Evolutionary conservation across 2,113 vertebrate genomes (phyloP).

Genomic region (Paramisgurnus dabryanus): DNA sequence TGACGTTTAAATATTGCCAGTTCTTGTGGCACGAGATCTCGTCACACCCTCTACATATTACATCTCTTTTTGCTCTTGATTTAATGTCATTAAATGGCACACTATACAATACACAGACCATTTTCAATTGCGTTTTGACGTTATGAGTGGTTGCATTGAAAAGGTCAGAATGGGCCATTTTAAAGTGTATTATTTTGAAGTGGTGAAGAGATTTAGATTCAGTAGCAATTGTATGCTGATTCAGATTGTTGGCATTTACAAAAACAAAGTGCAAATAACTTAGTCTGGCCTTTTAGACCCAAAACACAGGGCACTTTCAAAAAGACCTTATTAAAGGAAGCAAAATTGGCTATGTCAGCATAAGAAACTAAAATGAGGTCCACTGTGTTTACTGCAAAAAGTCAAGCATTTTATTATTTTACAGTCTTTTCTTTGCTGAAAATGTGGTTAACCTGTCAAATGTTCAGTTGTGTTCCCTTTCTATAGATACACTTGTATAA

Average conservation of each 20-base stretch:
- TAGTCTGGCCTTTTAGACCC: background rate
- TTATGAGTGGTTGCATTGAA: background rate
- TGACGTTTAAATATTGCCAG: too few species aligned
- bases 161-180: background rate
- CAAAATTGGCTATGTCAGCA: background rate
- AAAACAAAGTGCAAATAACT: background rate
- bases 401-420: background rate
- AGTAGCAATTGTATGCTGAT: background rate
- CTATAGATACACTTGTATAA: background rate
- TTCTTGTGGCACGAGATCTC: too few species aligned
- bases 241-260: background rate
- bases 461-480: background rate
- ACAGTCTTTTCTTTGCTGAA: background rate
- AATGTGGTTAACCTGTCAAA: background rate
- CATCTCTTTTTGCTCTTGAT: constrained; percentile 7
- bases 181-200: background rate
- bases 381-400: too few species aligned
- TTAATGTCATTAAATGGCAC: constrained; percentile 32
- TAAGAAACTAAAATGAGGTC: too few species aligned
- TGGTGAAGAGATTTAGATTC: background rate
- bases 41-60: background rate
- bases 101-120: constrained; percentile 9
- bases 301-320: background rate
- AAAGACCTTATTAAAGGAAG: background rate
- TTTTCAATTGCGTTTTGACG: constrained; percentile 14